Evolutionary conservation across 2,113 vertebrate genomes (phyloP).

Genomic region (Podocnemis expansa): DNA sequence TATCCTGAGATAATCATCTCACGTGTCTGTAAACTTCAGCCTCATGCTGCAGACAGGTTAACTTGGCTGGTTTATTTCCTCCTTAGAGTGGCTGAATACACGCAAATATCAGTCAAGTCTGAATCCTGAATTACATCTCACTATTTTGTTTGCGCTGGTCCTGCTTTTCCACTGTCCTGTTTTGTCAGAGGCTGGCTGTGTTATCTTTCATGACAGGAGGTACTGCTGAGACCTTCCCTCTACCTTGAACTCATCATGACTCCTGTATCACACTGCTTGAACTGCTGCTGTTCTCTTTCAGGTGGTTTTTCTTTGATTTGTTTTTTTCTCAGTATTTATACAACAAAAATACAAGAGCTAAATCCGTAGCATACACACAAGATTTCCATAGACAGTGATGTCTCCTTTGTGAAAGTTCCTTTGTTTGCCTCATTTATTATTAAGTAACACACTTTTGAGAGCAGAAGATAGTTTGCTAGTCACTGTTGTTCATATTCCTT

Average conservation of each 20-base stretch:
- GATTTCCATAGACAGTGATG: neutral
- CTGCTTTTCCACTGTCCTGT: neutral
- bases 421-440: neutral
- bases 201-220: neutral
- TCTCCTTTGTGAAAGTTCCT: neutral
- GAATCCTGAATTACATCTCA: neutral
- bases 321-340: neutral
- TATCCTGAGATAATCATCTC: neutral
- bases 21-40: neutral
- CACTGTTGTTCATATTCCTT: neutral
- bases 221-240: neutral
- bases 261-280: neutral
- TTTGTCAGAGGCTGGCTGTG: neutral
- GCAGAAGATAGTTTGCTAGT: neutral
- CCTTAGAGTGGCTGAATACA: neutral
- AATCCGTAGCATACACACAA: neutral
- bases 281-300: neutral
- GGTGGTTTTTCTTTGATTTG: neutral
- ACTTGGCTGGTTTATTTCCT: fast-evolving
- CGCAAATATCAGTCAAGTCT: neutral
- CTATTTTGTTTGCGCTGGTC: neutral
- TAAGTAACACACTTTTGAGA: neutral
- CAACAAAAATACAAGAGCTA: neutral
- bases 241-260: neutral
- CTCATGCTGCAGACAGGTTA: neutral